Evolutionary conservation across 2,888 invertebrate genomes (phyloP).

Genomic region (Cataglyphis rosenhaueri): DNA sequence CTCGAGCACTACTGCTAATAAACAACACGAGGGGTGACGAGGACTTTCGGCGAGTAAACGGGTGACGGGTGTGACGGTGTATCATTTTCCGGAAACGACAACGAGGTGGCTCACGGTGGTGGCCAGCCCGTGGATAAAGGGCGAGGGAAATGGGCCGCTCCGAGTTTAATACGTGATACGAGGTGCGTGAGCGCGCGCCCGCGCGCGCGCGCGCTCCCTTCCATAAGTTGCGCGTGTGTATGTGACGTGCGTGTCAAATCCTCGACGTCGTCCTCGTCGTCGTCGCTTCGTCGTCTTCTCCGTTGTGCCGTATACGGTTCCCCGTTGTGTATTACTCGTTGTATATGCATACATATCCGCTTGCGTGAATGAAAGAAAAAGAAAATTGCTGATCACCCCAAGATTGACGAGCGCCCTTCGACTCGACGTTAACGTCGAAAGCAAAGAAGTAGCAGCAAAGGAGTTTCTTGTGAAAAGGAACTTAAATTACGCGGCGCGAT

Average conservation of each 20-base stretch:
- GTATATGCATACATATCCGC: slow-evolving; percentile 14
- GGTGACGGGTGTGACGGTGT: slow-evolving; percentile 44
- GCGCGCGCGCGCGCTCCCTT: slow-evolving; percentile 66
- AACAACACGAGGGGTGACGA: slow-evolving; percentile 8
- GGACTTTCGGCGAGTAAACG: slow-evolving; percentile 17
- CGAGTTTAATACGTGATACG: slow-evolving; percentile 77
- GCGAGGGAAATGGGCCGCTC: slow-evolving; percentile 76
- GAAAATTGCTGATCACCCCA: slow-evolving; percentile 45
- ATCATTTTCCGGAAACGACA: slow-evolving; percentile 43
- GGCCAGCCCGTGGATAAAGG: slow-evolving; percentile 69
- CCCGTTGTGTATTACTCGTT: slow-evolving; percentile 38
- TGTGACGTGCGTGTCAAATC: slow-evolving; percentile 60
- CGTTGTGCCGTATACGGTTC: slow-evolving; percentile 46
- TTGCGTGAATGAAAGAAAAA: slow-evolving; percentile 50
- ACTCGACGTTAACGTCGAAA: slow-evolving; percentile 31
- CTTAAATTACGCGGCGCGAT: slow-evolving; percentile 15
- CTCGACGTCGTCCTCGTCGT: slow-evolving; percentile 56
- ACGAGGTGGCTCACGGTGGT: slow-evolving; percentile 62
- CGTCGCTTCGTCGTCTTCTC: neutral
- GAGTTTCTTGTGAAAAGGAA: slow-evolving; percentile 17
- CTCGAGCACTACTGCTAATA: slow-evolving; percentile 4
- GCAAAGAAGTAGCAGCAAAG: neutral
- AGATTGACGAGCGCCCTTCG: slow-evolving; percentile 42
- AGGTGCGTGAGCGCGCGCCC: slow-evolving; percentile 76
- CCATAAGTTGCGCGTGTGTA: slow-evolving; percentile 60